Evolutionary conservation across 2,113 vertebrate genomes (phyloP), one percentile per base, ranked within the genome.

Genomic region (Pipra filicauda): DNA sequence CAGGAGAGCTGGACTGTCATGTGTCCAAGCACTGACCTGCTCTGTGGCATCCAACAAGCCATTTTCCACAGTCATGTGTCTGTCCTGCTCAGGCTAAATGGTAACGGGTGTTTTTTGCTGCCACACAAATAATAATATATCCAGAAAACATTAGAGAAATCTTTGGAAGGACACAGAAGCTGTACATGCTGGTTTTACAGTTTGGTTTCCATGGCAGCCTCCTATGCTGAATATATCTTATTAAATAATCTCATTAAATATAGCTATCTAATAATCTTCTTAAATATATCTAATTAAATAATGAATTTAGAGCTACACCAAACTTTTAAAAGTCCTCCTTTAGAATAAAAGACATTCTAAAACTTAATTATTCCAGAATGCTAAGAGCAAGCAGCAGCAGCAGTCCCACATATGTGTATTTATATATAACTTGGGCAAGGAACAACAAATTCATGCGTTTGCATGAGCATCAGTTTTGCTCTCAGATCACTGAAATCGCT

Each of bases 121-220:
- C 44, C 75, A 84, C 65, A 74, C 39, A 93, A 91, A 95, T 71
- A 77, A 67, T 55, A 96, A 71, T 43, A 91, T 57, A 85, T 49
- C 48, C 73, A 82, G 67, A 80, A 93, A 83, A 80, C 7, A 26
- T 51, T 76, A 62, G 24, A 49, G 67, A 85, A 90, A 70, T 73
- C 82, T 90, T 16, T 80, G 44, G 67, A 80, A 93, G 58, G 46
- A 73, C 46, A 66, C 4, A 79, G 79, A 84, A 92, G 65, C 33
- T 4, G 3, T 26, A 70, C 44, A 37, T 22, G 22, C 51, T 73
- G 69, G 35, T 92, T 93, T 76, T 80, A 91, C 39, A 64, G 55
- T 87, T 84, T 83, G 26, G 85, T 94, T 96, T 93, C 92, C 79
- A 96, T 74, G 65, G 85, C 72, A 96, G 69, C 85, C 49, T 90